Percentiles rank a stretch among this genome's conserved stretches.
Conservation (phyloP, 2,113 vertebrate species). For the Gambusia holbrooki region DNA sequence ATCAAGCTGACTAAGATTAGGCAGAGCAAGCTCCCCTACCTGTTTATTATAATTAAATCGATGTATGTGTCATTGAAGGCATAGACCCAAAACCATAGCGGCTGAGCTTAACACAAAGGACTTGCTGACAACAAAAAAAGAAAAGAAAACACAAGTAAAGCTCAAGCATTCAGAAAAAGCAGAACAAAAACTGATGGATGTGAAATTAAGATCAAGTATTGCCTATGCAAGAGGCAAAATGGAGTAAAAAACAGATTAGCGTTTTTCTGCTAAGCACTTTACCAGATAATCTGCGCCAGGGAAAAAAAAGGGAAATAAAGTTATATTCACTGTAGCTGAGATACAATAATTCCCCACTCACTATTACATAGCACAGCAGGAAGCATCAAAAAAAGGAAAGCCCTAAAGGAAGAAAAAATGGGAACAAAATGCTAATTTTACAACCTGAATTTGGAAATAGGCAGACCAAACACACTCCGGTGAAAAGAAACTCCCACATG, state of each 20-base stretch:
- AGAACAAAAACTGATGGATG: background rate
- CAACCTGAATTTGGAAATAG: constrained; percentile 12
- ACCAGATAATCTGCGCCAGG: constrained; percentile 41
- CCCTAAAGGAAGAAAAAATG: constrained; percentile 5
- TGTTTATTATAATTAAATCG: constrained; percentile 78
- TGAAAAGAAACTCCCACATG: constrained; percentile 41
- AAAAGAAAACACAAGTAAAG: constrained; percentile 22
- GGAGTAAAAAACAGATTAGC: constrained; percentile 32
- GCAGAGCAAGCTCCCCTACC: constrained; percentile 62
- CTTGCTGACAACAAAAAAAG: constrained; percentile 12
- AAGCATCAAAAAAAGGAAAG: constrained; percentile 43
- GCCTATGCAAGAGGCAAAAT: constrained; percentile 25
- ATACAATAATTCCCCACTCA: constrained; percentile 46
- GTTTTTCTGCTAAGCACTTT: constrained; percentile 36
- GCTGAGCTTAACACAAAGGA: constrained; percentile 31
- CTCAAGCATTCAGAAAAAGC: constrained; percentile 17
- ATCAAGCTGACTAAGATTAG: constrained; percentile 78
- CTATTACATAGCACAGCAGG: constrained; percentile 20
- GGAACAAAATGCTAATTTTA: background rate
- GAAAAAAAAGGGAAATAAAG: constrained; percentile 11
- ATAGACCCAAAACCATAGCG: constrained; percentile 13
- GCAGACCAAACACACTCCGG: constrained; percentile 34
- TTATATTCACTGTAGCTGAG: constrained; percentile 43
- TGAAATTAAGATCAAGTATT: constrained; percentile 3
- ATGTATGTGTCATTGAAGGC: constrained; percentile 59